A percentile compares a stretch with the other conserved stretches of the same genome.
phyloP scores from a whole-genome alignment of 1,140 invertebrate species.

The Wasmannia auropunctata region DNA sequence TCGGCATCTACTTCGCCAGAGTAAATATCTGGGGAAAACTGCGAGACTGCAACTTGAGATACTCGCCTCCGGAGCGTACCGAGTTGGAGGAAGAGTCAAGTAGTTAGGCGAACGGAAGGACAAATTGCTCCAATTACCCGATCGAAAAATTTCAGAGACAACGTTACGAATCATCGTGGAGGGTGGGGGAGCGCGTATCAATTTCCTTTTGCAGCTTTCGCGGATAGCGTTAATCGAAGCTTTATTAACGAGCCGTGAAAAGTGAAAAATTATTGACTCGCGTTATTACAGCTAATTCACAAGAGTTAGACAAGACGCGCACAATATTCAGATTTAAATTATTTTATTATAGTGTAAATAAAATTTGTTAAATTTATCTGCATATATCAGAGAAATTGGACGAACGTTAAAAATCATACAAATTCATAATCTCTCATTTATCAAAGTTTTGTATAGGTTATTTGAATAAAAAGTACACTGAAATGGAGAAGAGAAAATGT shows the following conservation, averaged over 20 bases:
- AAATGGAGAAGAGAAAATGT: background rate
- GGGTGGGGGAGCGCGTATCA: too few relatives aligned
- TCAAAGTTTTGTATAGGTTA: background rate
- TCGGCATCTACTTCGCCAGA: conserved; percentile 74
- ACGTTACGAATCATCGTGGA: background rate
- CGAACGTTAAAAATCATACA: background rate
- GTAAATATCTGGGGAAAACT: conserved; percentile 79
- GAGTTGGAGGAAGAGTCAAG: conserved; percentile 26
- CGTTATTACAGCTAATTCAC: background rate
- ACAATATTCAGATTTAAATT: background rate
- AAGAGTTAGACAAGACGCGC: background rate
- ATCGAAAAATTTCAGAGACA: conserved; percentile 26
- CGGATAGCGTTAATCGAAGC: background rate
- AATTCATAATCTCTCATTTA: background rate
- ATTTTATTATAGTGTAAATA: background rate
- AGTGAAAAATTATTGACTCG: background rate
- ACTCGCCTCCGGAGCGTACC: conserved; percentile 61
- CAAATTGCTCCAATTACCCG: conserved; percentile 50
- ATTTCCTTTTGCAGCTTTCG: conserved; percentile 4
- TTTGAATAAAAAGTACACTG: conserved; percentile 2
- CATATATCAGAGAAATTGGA: background rate
- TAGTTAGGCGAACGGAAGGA: conserved; percentile 42
- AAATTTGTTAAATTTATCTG: background rate
- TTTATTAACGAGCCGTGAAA: background rate
- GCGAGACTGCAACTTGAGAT: conserved; percentile 71